phyloP scores from a whole-genome alignment of 2,888 invertebrate species.

The Mythimna pallens region DNA sequence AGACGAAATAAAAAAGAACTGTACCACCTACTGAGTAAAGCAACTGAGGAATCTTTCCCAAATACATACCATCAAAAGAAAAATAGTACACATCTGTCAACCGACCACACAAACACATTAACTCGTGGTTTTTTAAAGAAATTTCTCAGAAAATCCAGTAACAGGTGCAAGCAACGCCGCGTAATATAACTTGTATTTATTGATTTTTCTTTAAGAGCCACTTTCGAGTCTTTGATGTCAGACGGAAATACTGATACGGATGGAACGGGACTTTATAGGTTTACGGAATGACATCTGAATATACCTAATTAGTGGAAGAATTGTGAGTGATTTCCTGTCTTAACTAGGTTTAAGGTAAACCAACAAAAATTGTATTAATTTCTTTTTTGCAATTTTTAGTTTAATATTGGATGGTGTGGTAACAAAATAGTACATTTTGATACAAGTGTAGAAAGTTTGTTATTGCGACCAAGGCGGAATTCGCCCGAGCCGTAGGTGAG shows the following conservation, averaged over 20 bases:
- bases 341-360: background rate
- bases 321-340: background rate
- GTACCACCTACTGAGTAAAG: background rate
- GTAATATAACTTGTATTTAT: constrained; percentile 68
- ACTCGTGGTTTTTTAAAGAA: constrained; percentile 36
- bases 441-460: too few relatives aligned
- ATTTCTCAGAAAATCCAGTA: constrained; percentile 72
- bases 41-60: background rate
- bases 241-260: constrained; percentile 49
- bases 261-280: constrained; percentile 48
- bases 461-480: too few relatives aligned
- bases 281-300: constrained; percentile 40
- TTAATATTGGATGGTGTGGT: too few relatives aligned
- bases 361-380: too few relatives aligned
- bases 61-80: constrained; percentile 4
- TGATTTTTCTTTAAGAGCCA: constrained; percentile 59
- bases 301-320: constrained; percentile 3
- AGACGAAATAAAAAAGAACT: background rate
- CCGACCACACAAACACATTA: constrained; percentile 27
- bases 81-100: constrained; percentile 38
- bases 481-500: too few relatives aligned
- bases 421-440: too few relatives aligned
- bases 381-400: too few relatives aligned
- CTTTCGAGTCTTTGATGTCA: constrained; percentile 66
- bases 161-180: constrained; percentile 76